Evolutionary conservation across 2,888 invertebrate species (phyloP), one percentile per base, ranked within the genome.

Genomic region (Nezara viridula): DNA sequence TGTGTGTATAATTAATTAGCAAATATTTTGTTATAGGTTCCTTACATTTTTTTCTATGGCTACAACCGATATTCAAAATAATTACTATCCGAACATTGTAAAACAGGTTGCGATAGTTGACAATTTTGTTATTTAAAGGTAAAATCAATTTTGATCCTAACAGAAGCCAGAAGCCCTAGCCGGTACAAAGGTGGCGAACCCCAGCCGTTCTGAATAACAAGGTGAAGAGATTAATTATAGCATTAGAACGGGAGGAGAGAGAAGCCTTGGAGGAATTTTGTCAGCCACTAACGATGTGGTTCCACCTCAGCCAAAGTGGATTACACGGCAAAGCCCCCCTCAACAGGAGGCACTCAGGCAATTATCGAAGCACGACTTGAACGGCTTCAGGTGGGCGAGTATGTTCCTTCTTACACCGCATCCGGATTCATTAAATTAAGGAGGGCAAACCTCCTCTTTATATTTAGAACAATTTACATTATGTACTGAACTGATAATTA

Each of bases 211-310:
- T 81, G 81, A 47, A 81, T 44, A 81, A 44, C 44, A 81, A 81
- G 44, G 40, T 81, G 81, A 81, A 81, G 81, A 81, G 81, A 81
- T 81, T 81, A 81, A 81, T 81, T 81, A 81, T 81, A 81, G 81
- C 81, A 81, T 81, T 81, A 81, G 81, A 21, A 24, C 16, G 81
- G 77, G 44, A n/a, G 44, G 81, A 81, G 81, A 81, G 44, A n/a
- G 81, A 81, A 81, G 81, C 81, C 81, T 81, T 81, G 44, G 40
- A 44, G 81, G 66, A 73, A 73, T 37, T 73, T 73, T 44, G 81
- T 44, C n/a, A 81, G 44, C 44, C 81, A 4, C 81, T 81, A 81
- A 81, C 81, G 81, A 81, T 81, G 81, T 81, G 81, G 81, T 81
- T 44, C 81, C 14, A 81, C 81, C 81, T 81, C 81, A 81, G 81